Base-by-base conservation (phyloP, 1,140 invertebrate genomes). In the Lordiphosa stackelbergi region DNA sequence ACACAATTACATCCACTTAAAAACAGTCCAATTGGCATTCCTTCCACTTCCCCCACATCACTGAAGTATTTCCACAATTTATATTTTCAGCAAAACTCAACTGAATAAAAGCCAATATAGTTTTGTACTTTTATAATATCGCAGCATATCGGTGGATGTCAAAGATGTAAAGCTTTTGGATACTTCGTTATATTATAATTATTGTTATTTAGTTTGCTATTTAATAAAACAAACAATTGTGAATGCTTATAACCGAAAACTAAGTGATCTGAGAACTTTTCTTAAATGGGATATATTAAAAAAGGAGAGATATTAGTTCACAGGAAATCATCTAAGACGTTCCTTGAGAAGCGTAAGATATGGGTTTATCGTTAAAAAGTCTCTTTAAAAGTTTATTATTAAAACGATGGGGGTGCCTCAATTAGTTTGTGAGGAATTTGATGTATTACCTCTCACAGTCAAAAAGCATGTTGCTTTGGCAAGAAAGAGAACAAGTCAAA, bases 141-240 rank as follows among this genome's bases (percentile, higher is more conserved):
- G 28, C 28, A 63, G 59, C 63, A 69, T 58, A 68, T 61, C 63
- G 75, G 77, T 79, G 75, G 71, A 77, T 81, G 77, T 19, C 2
- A 19, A 19, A 83, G 77, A 83, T 75, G 75, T 72, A 58, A 75
- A 75, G 52, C 72, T 61, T 75, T 71, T 75, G 75, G 75, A 81
- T 69, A 68, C 48, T 79, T 45, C 62, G 43, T 54, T 63, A 52
- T 55, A 64, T 35, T 12, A 22, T 71, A 70, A 68, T 75, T 72
- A 65, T 83, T 81, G 75, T 81, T 81, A 81, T 83, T 75, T 81
- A 81, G 72, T 81, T 31, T 69, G 56, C 55, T 83, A 81, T 81
- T 64, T 68, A 83, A 81, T 72, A 56, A 53, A 58, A 19, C 19
- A 72, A 81, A 24, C 22, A 62, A 68, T 71, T 64, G 43, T 71